Percentiles rank a stretch among this genome's conserved stretches.
Conservation (phyloP, 2,888 invertebrate species). For the Drosophila trichaetosa region DNA sequence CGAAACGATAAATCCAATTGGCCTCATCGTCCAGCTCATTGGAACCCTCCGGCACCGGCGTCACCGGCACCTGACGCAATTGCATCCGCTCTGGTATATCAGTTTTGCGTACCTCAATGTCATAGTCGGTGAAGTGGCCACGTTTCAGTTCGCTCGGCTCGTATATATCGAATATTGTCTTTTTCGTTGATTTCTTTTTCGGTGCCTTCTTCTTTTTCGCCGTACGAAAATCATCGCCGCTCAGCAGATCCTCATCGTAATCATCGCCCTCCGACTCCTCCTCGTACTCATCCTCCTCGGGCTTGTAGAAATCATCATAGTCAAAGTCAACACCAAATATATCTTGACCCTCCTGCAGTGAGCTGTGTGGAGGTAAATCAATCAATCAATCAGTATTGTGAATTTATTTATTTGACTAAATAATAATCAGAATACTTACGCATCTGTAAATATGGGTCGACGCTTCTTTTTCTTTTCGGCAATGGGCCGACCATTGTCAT, state of each 20-base stretch:
- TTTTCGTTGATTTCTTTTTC: constrained; percentile 91
- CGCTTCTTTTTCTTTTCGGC: constrained; percentile 92
- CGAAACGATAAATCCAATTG: constrained; percentile 98
- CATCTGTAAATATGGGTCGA: constrained; percentile 93
- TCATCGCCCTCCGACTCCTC: constrained; percentile 91
- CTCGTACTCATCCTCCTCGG: constrained; percentile 92
- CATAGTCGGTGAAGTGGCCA: constrained; percentile 97
- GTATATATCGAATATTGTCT: constrained; percentile 96
- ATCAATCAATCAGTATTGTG: neutral
- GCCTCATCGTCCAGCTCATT: constrained; percentile 97
- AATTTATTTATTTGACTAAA: neutral
- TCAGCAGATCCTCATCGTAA: constrained; percentile 89
- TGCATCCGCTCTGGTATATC: constrained; percentile 97
- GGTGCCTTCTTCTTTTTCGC: constrained; percentile 90
- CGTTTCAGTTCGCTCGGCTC: constrained; percentile 99
- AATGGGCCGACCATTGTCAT: constrained; percentile 96
- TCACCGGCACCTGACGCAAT: constrained; percentile 94
- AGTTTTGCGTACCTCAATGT: constrained; percentile 94
- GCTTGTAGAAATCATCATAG: constrained; percentile 95
- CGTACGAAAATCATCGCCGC: constrained; percentile 88
- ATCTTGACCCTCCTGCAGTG: constrained; percentile 98
- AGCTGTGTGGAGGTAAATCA: constrained; percentile 85
- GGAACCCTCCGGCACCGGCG: constrained; percentile 92
- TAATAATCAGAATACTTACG: constrained; percentile 87
- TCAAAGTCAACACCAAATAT: constrained; percentile 99